Conservation (phyloP, 2,113 vertebrate species). For the Numenius arquata region DNA sequence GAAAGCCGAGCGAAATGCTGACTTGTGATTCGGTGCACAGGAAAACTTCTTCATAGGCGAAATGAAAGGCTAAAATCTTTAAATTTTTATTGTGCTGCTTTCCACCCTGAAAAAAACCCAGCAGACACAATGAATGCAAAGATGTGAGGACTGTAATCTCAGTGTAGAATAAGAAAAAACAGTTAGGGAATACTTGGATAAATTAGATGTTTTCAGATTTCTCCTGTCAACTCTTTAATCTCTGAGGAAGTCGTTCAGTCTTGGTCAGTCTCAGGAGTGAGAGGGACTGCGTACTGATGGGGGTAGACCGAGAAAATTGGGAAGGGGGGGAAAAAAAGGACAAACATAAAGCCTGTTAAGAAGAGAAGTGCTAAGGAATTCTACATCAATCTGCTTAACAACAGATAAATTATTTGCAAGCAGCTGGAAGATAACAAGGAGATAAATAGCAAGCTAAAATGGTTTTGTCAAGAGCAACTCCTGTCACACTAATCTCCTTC, state of each 20-base stretch:
- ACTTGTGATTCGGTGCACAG: not conserved
- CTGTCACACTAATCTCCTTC: not conserved
- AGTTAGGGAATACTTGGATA: not conserved
- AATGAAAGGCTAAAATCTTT: not conserved
- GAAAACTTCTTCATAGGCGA: not conserved
- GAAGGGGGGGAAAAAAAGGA: not conserved
- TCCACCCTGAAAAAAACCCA: not conserved
- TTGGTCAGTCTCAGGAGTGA: not conserved
- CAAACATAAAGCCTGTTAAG: not conserved
- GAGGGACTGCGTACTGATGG: not conserved
- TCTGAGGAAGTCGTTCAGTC: not conserved
- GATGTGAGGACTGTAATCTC: not conserved
- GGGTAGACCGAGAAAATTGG: not conserved
- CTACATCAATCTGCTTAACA: not conserved
- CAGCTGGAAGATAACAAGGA: slow-evolving; percentile 21
- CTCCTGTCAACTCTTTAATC: not conserved
- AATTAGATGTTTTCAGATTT: not conserved
- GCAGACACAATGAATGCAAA: not conserved
- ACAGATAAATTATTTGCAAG: not conserved
- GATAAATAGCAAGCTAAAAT: not conserved
- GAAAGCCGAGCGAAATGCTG: not conserved
- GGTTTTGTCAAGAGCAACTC: not conserved
- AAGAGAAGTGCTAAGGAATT: not conserved
- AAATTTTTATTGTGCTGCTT: not conserved
- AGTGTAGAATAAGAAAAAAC: not conserved